These are phyloP conservation scores for Potorous gilbertii DNA, from an alignment of 2,797 vertebrate genomes.

Conservation along the genomic window DNA sequence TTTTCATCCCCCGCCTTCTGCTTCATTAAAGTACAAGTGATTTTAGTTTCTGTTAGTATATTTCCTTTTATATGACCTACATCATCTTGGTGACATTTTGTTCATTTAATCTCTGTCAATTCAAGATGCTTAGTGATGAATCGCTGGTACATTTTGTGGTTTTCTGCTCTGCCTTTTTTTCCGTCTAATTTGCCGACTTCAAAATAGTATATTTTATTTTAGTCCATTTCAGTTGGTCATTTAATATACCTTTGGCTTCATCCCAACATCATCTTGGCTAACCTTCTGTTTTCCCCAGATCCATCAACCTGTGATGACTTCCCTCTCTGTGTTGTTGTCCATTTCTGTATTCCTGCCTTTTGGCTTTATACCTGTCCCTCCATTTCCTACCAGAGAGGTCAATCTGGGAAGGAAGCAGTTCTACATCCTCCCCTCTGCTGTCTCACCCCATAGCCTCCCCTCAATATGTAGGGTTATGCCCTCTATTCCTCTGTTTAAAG, in stretches of 20 bases:
- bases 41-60: background rate
- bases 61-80: background rate
- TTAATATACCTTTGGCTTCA: background rate
- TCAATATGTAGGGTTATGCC: background rate
- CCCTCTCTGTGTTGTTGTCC: background rate
- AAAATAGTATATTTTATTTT: conserved; percentile 3
- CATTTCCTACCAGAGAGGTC: background rate
- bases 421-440: background rate
- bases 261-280: background rate
- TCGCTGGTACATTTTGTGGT: background rate
- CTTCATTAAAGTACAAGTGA: background rate
- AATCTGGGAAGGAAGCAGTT: background rate
- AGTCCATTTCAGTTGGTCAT: background rate
- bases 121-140: background rate
- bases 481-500: background rate
- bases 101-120: conserved; percentile 3
- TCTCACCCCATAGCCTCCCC: background rate
- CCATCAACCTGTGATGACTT: background rate
- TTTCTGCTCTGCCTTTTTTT: background rate
- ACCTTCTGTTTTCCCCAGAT: background rate
- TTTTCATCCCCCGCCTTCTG: background rate
- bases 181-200: background rate
- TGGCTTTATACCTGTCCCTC: background rate
- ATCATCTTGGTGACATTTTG: conserved; percentile 1
- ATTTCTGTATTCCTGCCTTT: background rate